These are phyloP conservation scores for Galemys pyrenaicus DNA, from an alignment of 2,113 vertebrate genomes.

Conservation along the genomic window DNA sequence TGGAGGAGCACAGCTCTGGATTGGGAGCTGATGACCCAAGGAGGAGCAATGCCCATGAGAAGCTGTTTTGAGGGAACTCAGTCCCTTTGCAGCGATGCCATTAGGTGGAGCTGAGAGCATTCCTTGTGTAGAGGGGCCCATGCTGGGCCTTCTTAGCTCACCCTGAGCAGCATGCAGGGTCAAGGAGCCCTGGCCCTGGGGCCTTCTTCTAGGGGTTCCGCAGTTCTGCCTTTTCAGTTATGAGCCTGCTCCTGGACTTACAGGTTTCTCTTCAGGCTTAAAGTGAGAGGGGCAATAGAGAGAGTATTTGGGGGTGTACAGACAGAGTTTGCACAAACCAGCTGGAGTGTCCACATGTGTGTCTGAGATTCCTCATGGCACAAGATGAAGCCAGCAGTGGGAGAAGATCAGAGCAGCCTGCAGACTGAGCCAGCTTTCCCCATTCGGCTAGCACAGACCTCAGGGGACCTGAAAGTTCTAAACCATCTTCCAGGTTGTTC, in stretches of 20 bases:
- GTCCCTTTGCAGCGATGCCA: background rate
- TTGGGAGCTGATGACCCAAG: background rate
- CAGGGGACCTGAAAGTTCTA: conserved; percentile 11
- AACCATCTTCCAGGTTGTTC: background rate
- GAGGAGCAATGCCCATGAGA: background rate
- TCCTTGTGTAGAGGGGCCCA: background rate
- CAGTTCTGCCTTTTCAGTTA: background rate
- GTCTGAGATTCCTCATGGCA: background rate
- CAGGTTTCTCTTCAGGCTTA: background rate
- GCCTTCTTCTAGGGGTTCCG: background rate
- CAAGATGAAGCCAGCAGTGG: background rate
- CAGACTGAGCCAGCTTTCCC: background rate
- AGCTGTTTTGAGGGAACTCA: background rate
- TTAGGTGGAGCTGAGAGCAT: background rate
- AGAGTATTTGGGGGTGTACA: background rate
- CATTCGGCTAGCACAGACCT: background rate
- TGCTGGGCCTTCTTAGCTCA: background rate
- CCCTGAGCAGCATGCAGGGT: background rate
- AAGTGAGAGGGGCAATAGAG: background rate
- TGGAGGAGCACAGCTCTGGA: background rate
- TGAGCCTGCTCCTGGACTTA: background rate
- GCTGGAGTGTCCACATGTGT: background rate
- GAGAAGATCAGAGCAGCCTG: conserved; percentile 23
- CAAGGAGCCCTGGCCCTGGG: background rate
- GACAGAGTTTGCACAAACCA: background rate